Evolutionary conservation across 2,797 vertebrate species (phyloP).

Genomic region (Serranus cabrilla): DNA sequence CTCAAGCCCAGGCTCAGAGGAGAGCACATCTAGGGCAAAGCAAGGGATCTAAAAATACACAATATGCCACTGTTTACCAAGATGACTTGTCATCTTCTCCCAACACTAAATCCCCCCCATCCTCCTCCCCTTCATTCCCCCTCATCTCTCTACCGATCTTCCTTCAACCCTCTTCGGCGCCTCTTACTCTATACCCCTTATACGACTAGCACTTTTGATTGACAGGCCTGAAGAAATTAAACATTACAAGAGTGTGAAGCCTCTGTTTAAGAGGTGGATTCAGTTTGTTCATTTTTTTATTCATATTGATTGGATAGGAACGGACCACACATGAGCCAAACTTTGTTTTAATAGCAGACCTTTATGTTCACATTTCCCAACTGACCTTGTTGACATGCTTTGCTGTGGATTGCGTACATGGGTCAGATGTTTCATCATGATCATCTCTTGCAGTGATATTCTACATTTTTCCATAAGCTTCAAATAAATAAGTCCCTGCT

Average conservation of each 20-base stretch:
- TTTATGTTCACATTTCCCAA: background rate
- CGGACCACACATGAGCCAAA: slow-evolving; percentile 34
- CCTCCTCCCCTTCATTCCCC: slow-evolving; percentile 6
- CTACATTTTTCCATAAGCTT: slow-evolving; percentile 24
- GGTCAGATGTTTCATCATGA: slow-evolving; percentile 53
- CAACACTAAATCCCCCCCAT: slow-evolving; percentile 33
- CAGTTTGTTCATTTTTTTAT: slow-evolving; percentile 24
- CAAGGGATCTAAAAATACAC: slow-evolving; percentile 92
- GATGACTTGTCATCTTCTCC: slow-evolving; percentile 83
- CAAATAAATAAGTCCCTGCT: slow-evolving; percentile 31
- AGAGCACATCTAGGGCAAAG: slow-evolving; percentile 90
- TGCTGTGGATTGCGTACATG: slow-evolving; percentile 30
- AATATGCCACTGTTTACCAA: slow-evolving; percentile 91
- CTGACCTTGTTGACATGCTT: slow-evolving; percentile 31
- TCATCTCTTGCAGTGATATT: slow-evolving; percentile 27
- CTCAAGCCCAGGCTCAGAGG: slow-evolving; percentile 87
- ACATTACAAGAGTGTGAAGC: slow-evolving; percentile 23
- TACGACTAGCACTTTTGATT: slow-evolving; percentile 74
- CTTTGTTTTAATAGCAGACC: slow-evolving; percentile 27
- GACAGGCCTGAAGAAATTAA: slow-evolving; percentile 76
- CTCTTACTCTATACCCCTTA: slow-evolving; percentile 51
- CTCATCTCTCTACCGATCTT: slow-evolving; percentile 56
- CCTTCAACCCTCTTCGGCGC: slow-evolving; percentile 45
- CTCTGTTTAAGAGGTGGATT: slow-evolving; percentile 19
- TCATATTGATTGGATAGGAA: slow-evolving; percentile 38